Evolutionary conservation across 2,113 vertebrate genomes (phyloP).

Genomic region (Seriola aureovittata): DNA sequence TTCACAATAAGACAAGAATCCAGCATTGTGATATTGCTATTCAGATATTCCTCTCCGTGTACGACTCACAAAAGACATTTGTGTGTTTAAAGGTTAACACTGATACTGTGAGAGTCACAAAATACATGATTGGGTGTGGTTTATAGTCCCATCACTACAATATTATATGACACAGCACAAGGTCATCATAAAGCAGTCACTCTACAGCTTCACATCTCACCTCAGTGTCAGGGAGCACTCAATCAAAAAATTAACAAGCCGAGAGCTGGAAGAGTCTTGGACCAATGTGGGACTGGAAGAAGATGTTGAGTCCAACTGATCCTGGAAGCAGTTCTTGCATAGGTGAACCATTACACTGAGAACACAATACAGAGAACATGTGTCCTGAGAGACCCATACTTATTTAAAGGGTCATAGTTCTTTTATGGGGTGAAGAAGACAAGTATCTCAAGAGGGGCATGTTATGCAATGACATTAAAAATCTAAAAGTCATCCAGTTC

Average conservation of each 20-base stretch:
- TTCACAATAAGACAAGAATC: slow-evolving; percentile 23
- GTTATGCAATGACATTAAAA: not conserved
- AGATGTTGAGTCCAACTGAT: slow-evolving; percentile 2
- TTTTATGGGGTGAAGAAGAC: slow-evolving; percentile 22
- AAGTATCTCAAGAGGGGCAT: not conserved
- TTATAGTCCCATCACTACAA: slow-evolving; percentile 7
- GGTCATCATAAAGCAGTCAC: slow-evolving; percentile 28
- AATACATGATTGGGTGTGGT: not conserved
- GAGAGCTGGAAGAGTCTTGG: not conserved
- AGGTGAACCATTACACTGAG: not conserved
- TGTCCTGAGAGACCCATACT: not conserved
- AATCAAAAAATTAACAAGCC: slow-evolving; percentile 29
- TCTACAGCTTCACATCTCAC: slow-evolving; percentile 18
- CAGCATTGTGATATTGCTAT: slow-evolving; percentile 10
- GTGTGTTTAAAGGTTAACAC: slow-evolving; percentile 20
- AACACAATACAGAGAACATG: not conserved
- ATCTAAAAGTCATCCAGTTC: not conserved
- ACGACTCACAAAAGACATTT: slow-evolving; percentile 4
- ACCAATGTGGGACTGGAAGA: not conserved
- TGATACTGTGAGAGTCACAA: not conserved
- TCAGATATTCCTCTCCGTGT: slow-evolving; percentile 9
- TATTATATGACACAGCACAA: slow-evolving; percentile 4
- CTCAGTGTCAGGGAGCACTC: slow-evolving; percentile 33
- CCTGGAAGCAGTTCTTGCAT: not conserved
- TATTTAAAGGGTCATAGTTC: slow-evolving; percentile 11